Evolutionary conservation across 2,797 vertebrate genomes (phyloP), one percentile per base, ranked within the genome.

Genomic region (Phoxinus dragarum): DNA sequence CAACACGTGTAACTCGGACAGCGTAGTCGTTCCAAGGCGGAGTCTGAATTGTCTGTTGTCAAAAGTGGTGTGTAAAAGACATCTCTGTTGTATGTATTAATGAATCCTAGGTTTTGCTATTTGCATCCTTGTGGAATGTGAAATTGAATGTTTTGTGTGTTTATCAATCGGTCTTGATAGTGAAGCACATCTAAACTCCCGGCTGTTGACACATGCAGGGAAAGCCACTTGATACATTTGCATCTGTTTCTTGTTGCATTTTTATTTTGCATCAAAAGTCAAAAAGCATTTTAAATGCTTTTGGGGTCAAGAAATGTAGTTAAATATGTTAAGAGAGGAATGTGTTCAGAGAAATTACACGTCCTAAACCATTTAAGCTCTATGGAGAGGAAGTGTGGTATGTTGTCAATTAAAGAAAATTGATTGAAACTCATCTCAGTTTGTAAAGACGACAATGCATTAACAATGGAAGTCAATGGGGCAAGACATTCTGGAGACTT

Each of bases 101-200:
- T 56, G 80, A 81, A 72, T 71, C 38, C 31, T 83, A 67, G 59
- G 49, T 83, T 83, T 67, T 66, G 19, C 69, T 82, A 6, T 74
- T 52, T 83, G 81, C 72, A 75, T 83, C 72, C 72, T 83, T 40
- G 81, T 83, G 72, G 72, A 83, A 83, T 83, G 72, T 83, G 81
- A 76, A 52, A 76, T 52, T 83, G 44, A 75, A 76, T 83, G 59
- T 83, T 66, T 75, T 67, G 72, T 67, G 59, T 83, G 81, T 83
- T 75, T 54, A 36, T 83, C 72, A 76, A 83, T 52, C 42, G 1
- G 42, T 82, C 69, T 74, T 82, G 42, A 74, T 49, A 49, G 71
- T 64, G 27, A 74, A 82, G 81, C 71, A 82, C 56, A 73, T 64
- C 52, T 72, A n/a, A 72, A 74, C 54, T 72, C 34, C 49, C 11